Evolutionary conservation across 2,797 vertebrate genomes (phyloP).

Genomic region (Helostoma temminkii): DNA sequence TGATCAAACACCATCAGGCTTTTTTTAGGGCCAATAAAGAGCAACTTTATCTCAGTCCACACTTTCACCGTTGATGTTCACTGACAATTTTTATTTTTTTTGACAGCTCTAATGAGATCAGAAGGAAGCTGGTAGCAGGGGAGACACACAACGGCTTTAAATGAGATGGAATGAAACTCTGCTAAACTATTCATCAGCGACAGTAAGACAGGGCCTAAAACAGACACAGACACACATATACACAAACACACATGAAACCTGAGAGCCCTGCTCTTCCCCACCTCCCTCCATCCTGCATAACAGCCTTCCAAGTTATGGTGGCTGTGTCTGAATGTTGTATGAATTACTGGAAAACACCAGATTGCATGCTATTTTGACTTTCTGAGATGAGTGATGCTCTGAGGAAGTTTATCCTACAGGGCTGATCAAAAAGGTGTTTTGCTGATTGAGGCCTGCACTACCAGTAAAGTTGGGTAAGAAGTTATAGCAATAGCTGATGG

Average conservation of each 20-base stretch:
- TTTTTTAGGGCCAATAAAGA: conserved; percentile 30
- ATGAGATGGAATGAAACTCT: conserved; percentile 66
- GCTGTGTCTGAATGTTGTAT: conserved; percentile 32
- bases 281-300: conserved; percentile 31
- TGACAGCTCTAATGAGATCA: conserved; percentile 62
- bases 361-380: conserved; percentile 34
- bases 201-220: conserved; percentile 29
- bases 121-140: conserved; percentile 45
- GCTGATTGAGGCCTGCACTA: too few relatives aligned
- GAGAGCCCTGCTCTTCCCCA: conserved; percentile 29
- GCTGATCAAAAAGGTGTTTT: too few relatives aligned
- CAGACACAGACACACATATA: conserved; percentile 7
- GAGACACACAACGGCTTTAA: conserved; percentile 61
- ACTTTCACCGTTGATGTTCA: conserved; percentile 17
- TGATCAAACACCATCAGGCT: conserved; percentile 31
- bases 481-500: too few relatives aligned
- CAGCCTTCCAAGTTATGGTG: conserved; percentile 45
- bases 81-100: conserved; percentile 27
- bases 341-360: conserved; percentile 44
- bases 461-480: too few relatives aligned
- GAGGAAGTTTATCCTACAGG: conserved; percentile 37
- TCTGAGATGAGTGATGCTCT: conserved; percentile 43
- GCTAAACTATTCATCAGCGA: conserved; percentile 70
- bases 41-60: conserved; percentile 38
- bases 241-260: conserved; percentile 14